These are phyloP conservation scores for Teinopalpus imperialis DNA, from an alignment of 2,888 invertebrate genomes.

Conservation along the genomic window DNA sequence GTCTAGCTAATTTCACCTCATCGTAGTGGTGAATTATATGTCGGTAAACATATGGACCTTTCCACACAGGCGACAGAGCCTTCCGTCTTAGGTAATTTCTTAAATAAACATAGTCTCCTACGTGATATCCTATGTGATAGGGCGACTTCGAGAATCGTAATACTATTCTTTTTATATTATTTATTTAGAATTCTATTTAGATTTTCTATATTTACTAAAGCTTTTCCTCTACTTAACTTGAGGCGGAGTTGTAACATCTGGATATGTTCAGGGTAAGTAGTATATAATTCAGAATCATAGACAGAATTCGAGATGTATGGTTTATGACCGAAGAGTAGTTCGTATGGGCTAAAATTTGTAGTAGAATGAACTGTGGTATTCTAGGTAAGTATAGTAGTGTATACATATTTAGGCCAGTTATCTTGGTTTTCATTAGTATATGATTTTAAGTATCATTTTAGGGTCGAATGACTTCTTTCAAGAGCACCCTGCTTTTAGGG, in stretches of 20 bases:
- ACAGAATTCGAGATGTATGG: conserved; percentile 2
- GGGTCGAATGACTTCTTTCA: neutral
- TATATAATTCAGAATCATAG: neutral
- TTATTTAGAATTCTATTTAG: neutral
- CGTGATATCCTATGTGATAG: neutral
- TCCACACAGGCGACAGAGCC: neutral
- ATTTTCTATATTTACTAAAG: neutral
- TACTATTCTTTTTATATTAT: no score
- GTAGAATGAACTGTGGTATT: conserved; percentile 4
- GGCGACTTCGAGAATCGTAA: neutral
- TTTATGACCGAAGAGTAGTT: conserved; percentile 1
- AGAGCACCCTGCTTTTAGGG: neutral
- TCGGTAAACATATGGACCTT: neutral
- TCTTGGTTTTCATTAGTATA: neutral
- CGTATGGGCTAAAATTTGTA: neutral
- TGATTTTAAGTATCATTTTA: conserved; percentile 5
- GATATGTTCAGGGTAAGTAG: neutral
- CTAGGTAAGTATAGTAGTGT: conserved; percentile 3
- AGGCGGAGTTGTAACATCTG: neutral
- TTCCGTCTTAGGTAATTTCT: no score
- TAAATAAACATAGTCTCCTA: neutral
- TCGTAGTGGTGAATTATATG: conserved; percentile 1
- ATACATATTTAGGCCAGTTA: no score
- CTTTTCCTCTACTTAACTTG: neutral
- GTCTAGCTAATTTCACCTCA: no score